phyloP scores from a whole-genome alignment of 2,888 invertebrate genomes.

The Pseudanteris insignis region DNA sequence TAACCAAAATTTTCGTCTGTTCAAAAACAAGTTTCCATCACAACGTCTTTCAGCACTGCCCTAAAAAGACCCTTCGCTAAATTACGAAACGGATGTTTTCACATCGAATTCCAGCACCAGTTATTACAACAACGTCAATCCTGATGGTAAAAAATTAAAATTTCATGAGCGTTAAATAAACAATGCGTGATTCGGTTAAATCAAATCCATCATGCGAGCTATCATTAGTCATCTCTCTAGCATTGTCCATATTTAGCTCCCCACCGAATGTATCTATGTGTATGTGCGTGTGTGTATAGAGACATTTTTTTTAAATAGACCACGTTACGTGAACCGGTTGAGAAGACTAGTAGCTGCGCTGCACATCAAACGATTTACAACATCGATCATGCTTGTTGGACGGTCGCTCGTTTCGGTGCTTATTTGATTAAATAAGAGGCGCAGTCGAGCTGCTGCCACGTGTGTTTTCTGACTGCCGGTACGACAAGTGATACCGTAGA shows the following conservation, averaged over 20 bases:
- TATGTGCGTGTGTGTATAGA: conserved; percentile 16
- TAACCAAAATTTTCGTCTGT: too few relatives aligned
- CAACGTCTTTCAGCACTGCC: too few relatives aligned
- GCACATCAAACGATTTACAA: conserved; percentile 43
- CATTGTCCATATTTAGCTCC: conserved; percentile 18
- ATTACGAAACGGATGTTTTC: neutral
- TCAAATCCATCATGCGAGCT: conserved; percentile 6
- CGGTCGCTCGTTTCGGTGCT: conserved; percentile 39
- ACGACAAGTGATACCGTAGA: conserved; percentile 20
- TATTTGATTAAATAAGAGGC: conserved; percentile 45
- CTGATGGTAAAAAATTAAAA: conserved; percentile 7
- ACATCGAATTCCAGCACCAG: conserved; percentile 9
- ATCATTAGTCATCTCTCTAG: conserved; percentile 37
- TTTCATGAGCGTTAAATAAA: conserved; percentile 23
- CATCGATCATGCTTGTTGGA: conserved; percentile 43
- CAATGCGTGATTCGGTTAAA: conserved; percentile 20
- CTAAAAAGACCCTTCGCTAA: neutral
- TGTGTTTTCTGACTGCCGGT: conserved; percentile 21
- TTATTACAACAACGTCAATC: conserved; percentile 11
- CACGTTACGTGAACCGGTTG: conserved; percentile 29
- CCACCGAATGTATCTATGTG: too few relatives aligned
- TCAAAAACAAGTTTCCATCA: too few relatives aligned
- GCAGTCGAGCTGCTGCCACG: conserved; percentile 23
- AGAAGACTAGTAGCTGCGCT: conserved; percentile 40
- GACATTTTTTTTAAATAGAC: conserved; percentile 32